phyloP scores from a whole-genome alignment of 2,113 vertebrate species.

The Natator depressus region DNA sequence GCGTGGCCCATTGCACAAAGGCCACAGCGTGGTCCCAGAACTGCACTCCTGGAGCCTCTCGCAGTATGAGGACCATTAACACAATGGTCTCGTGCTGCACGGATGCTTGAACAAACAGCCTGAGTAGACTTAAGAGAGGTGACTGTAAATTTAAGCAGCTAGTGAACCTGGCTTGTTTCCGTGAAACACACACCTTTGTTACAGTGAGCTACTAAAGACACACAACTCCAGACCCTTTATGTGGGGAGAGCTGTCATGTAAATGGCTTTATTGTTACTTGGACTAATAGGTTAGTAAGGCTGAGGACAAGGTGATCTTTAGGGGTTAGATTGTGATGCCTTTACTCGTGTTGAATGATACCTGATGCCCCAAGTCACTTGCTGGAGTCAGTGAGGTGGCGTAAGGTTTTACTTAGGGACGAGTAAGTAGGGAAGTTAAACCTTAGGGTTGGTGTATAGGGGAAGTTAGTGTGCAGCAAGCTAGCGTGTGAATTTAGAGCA shows the following conservation, averaged over 20 bases:
- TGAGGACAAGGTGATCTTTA: neutral
- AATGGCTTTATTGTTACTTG: neutral
- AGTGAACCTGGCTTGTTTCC: neutral
- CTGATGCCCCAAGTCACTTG: neutral
- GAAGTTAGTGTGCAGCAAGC: neutral
- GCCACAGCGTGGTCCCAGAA: no score
- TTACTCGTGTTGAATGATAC: neutral
- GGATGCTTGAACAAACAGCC: neutral
- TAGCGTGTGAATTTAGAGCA: neutral
- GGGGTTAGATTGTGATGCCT: neutral
- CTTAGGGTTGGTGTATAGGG: neutral
- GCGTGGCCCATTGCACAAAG: no score
- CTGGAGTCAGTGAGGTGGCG: neutral
- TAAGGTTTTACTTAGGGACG: neutral
- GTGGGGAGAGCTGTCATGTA: neutral
- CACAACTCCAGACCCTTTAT: neutral
- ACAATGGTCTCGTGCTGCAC: neutral
- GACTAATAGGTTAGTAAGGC: neutral
- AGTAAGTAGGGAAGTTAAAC: no score
- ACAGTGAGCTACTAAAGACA: neutral
- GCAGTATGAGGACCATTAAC: neutral
- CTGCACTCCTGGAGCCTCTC: neutral
- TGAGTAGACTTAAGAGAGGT: neutral
- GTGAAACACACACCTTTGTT: neutral
- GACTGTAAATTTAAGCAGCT: neutral